Percentiles rank a stretch among this genome's conserved stretches.
Conservation (phyloP, 2,113 vertebrate genomes). For the Irena cyanogastra region DNA sequence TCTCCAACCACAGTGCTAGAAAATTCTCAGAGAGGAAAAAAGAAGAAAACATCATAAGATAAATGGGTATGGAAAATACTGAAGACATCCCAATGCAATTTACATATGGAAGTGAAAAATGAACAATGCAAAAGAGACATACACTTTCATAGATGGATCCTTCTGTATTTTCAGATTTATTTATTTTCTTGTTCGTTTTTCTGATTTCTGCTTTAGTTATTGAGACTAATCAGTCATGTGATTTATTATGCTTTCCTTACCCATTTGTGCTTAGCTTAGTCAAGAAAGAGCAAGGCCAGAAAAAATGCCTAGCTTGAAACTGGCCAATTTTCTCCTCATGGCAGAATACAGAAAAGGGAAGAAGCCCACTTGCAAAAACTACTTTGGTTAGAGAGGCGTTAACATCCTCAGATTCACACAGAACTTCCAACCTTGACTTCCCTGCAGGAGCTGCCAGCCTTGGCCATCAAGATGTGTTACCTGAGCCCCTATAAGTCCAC, state of each 20-base stretch:
- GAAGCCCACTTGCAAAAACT: background rate
- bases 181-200: background rate
- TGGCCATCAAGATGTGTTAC: background rate
- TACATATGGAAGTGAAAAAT: background rate
- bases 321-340: background rate
- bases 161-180: background rate
- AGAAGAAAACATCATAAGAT: background rate
- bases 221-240: background rate
- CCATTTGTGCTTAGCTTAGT: background rate
- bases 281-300: background rate
- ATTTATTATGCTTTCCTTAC: background rate
- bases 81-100: background rate
- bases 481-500: accelerated
- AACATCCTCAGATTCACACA: background rate
- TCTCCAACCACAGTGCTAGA: background rate
- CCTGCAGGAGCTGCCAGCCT: background rate
- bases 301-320: background rate
- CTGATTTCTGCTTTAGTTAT: background rate
- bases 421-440: background rate
- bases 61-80: background rate
- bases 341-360: background rate
- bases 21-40: background rate
- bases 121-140: background rate
- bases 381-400: background rate
- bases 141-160: background rate